Base-by-base conservation (phyloP, 2,888 invertebrate genomes). In the Neria commutata region DNA sequence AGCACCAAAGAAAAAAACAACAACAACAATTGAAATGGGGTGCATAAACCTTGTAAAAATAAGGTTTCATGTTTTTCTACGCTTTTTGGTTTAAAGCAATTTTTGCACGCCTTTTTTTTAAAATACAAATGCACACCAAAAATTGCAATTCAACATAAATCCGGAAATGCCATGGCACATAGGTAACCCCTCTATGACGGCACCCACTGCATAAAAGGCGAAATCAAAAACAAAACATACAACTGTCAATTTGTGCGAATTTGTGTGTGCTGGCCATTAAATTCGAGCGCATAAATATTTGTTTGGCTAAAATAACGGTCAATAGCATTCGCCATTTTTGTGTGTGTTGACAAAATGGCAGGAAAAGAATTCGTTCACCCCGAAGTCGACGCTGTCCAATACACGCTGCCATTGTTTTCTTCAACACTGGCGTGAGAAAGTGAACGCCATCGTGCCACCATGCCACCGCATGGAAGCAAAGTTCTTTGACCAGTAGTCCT, bases 91-190 rank as follows among this genome's bases (percentile, higher is more conserved):
- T n/a, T n/a, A n/a, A n/a, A n/a, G n/a, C n/a, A n/a, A n/a, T n/a
- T n/a, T n/a, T n/a, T n/a, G n/a, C n/a, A n/a, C n/a, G n/a, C n/a
- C n/a, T n/a, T n/a, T n/a, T n/a, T n/a, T n/a, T n/a, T n/a, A n/a
- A n/a, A n/a, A n/a, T n/a, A n/a, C n/a, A n/a, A n/a, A n/a, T n/a
- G n/a, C n/a, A n/a, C n/a, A 54, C 17, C 19, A 11, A 50, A 56
- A 56, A 55, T 45, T 61, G 63, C 63, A 61, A 61, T 54, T 64
- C 61, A 60, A 61, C 61, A 60, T 51, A 52, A 57, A 59, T 59
- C 52, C 63, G 63, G 61, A 63, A 63, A 61, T 61, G 56, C 48
- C 55, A 56, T 51, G n/a, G n/a, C n/a, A n/a, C n/a, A n/a, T n/a
- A n/a, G n/a, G n/a, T 58, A 55, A 37, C 55, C 26, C 8, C 33